Conservation (phyloP, 2,797 vertebrate genomes). For the Chromis chromis region DNA sequence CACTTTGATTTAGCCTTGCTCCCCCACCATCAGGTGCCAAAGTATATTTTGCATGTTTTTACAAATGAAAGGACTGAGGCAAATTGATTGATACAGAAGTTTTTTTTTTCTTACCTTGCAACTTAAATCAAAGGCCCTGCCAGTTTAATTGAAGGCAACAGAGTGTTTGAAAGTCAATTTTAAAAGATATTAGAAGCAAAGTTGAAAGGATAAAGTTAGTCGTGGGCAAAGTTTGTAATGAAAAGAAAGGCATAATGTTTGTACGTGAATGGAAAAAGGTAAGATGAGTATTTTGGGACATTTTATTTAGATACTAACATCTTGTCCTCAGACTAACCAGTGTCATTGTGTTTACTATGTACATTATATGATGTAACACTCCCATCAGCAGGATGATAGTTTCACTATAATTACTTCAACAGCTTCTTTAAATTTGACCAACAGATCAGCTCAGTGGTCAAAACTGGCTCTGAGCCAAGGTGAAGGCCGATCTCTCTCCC, state of each 20-base stretch:
- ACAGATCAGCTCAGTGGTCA: too few relatives aligned
- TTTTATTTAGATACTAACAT: not conserved
- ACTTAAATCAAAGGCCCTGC: conserved; percentile 81
- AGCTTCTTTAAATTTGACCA: too few relatives aligned
- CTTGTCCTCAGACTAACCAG: not conserved
- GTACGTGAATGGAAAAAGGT: conserved; percentile 1
- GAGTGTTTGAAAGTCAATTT: conserved; percentile 71
- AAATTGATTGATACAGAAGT: conserved; percentile 82
- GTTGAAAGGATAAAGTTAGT: conserved; percentile 68
- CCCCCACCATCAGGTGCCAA: conserved; percentile 79
- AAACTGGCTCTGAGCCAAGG: too few relatives aligned
- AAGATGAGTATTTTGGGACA: not conserved
- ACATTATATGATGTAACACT: not conserved
- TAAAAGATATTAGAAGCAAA: conserved; percentile 65
- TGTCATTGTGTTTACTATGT: not conserved
- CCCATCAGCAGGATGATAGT: not conserved
- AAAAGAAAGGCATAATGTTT: conserved; percentile 21
- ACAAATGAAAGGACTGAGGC: conserved; percentile 83
- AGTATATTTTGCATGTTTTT: conserved; percentile 80
- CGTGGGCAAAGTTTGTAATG: conserved; percentile 46
- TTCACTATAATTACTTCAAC: too few relatives aligned
- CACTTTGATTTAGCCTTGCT: conserved; percentile 85
- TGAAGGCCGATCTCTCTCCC: too few relatives aligned
- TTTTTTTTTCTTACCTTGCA: conserved; percentile 68
- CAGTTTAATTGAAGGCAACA: conserved; percentile 76